These are phyloP conservation scores for Alaudala cheleensis DNA, from an alignment of 2,113 vertebrate genomes.

Conservation along the genomic window DNA sequence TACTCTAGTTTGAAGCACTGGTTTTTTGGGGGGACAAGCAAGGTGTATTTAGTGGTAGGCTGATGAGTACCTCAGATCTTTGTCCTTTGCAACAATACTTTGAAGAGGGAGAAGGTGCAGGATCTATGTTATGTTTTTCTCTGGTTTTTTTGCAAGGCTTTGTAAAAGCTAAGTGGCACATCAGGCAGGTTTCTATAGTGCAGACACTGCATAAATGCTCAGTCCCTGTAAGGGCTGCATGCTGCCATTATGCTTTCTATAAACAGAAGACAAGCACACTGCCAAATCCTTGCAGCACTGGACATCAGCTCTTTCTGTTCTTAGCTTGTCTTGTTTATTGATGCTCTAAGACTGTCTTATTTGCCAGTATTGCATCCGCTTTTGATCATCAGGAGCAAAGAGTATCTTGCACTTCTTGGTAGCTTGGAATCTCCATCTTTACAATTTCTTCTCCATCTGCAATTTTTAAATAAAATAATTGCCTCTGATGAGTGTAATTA, in stretches of 20 bases:
- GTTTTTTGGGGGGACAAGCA: background rate
- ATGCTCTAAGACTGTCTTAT: background rate
- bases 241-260: constrained; percentile 50
- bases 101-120: background rate
- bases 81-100: background rate
- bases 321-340: constrained; percentile 39
- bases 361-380: background rate
- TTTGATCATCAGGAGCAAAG: background rate
- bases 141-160: background rate
- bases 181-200: background rate
- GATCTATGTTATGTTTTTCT: background rate
- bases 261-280: constrained; percentile 30
- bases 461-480: background rate
- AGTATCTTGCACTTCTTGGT: background rate
- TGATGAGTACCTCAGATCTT: background rate
- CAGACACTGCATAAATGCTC: constrained; percentile 35
- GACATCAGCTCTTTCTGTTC: constrained; percentile 23
- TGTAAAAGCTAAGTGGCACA: constrained; percentile 11
- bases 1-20: background rate
- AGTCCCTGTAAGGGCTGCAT: background rate
- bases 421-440: background rate
- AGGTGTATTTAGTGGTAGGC: background rate
- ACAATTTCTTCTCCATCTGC: background rate
- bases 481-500: background rate
- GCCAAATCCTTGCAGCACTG: constrained; percentile 30